Conservation (phyloP, 1,140 invertebrate genomes). For the Druon quercuslanigerum region DNA sequence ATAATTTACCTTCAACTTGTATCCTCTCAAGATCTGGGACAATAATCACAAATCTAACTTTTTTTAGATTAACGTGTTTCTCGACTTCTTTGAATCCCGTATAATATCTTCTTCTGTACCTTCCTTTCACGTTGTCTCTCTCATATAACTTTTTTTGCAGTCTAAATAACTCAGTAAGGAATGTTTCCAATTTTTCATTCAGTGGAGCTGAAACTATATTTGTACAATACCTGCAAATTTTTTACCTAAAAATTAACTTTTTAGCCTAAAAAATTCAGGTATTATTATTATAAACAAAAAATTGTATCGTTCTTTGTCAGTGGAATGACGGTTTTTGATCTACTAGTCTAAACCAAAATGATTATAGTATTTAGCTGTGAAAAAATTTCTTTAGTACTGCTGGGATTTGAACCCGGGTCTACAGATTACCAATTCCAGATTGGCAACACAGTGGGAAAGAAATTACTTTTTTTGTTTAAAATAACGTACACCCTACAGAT, state of each 20-base stretch:
- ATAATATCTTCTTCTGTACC: slow-evolving; percentile 53
- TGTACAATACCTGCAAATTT: slow-evolving; percentile 64
- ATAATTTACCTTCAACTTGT: slow-evolving; percentile 51
- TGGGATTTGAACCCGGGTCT: too few species aligned
- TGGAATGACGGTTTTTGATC: too few species aligned
- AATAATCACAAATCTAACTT: slow-evolving; percentile 60
- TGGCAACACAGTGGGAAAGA: too few species aligned
- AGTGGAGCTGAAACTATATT: slow-evolving; percentile 52
- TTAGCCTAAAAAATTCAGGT: not conserved
- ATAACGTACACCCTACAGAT: too few species aligned
- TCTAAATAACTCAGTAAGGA: slow-evolving; percentile 55
- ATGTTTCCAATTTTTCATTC: slow-evolving; percentile 50
- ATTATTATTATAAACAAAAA: too few species aligned
- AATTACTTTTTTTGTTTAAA: too few species aligned
- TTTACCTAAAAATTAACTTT: not conserved
- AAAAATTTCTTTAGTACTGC: too few species aligned
- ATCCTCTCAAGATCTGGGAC: slow-evolving; percentile 61
- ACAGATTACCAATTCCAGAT: too few species aligned
- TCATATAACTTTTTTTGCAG: slow-evolving; percentile 58
- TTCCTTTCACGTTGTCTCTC: slow-evolving; percentile 56
- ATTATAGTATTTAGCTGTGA: too few species aligned
- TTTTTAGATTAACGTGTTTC: slow-evolving; percentile 56
- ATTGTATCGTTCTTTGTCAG: too few species aligned
- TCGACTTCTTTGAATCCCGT: slow-evolving; percentile 61
- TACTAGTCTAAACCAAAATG: too few species aligned